Percentiles rank a stretch among this genome's conserved stretches.
Evolutionary conservation across 2,888 invertebrate genomes (phyloP).

Genomic region (Yponomeuta malinellus): DNA sequence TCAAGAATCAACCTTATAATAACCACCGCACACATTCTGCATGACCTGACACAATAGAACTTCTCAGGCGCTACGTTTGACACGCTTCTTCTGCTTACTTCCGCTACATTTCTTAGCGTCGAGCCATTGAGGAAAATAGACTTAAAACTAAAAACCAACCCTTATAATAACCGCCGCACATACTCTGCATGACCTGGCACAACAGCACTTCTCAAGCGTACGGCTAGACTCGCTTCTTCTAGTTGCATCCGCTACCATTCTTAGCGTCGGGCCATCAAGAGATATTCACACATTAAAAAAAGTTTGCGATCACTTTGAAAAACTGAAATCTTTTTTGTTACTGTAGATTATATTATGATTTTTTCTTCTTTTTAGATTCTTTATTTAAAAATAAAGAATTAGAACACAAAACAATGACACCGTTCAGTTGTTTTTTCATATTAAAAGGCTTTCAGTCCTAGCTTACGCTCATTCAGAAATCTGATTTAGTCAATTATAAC

Average conservation of each 20-base stretch:
- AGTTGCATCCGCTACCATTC: conserved; percentile 16
- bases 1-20: conserved; percentile 83
- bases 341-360: too few species aligned
- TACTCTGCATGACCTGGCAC: conserved; percentile 93
- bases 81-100: conserved; percentile 79
- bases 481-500: too few species aligned
- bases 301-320: too few species aligned
- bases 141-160: conserved; percentile 54
- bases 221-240: conserved; percentile 83
- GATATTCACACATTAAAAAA: too few species aligned
- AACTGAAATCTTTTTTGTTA: too few species aligned
- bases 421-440: too few species aligned
- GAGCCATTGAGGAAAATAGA: conserved; percentile 24
- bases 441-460: too few species aligned
- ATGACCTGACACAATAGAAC: conserved; percentile 92
- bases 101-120: conserved; percentile 50
- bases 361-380: too few species aligned
- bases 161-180: conserved; percentile 96
- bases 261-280: neutral
- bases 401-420: too few species aligned
- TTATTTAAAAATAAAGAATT: too few species aligned
- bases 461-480: too few species aligned
- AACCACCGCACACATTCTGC: conserved; percentile 96
- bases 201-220: conserved; percentile 90
- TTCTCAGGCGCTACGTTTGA: conserved; percentile 86